Evolutionary conservation across 2,113 vertebrate species (phyloP).

Genomic region (Saguinus imperator): DNA sequence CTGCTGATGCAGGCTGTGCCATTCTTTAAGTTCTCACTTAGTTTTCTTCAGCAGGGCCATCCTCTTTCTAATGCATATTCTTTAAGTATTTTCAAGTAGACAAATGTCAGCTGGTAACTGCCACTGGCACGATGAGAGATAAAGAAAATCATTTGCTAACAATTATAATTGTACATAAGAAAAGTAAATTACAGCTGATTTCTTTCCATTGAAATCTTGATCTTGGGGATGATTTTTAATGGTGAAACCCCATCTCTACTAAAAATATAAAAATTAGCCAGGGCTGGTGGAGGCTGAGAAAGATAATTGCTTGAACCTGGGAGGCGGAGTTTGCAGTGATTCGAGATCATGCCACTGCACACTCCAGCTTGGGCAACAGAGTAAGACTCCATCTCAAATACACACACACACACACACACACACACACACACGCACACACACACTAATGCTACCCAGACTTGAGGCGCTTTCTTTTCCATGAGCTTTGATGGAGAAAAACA

Average conservation of each 20-base stretch:
- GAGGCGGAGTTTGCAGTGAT: too few relatives aligned
- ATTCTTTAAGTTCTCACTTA: background rate
- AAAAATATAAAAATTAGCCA: too few relatives aligned
- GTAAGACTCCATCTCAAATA: too few relatives aligned
- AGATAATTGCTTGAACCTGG: too few relatives aligned
- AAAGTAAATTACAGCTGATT: constrained; percentile 40
- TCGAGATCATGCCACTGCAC: too few relatives aligned
- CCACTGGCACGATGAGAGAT: background rate
- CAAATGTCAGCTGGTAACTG: background rate
- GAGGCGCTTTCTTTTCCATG: background rate
- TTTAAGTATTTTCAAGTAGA: background rate
- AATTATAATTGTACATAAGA: constrained; percentile 8
- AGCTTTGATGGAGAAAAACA: background rate
- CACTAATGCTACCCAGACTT: background rate
- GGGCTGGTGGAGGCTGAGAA: too few relatives aligned
- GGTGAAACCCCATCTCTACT: too few relatives aligned
- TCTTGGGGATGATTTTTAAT: constrained; percentile 43
- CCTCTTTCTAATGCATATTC: background rate
- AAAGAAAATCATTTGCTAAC: constrained; percentile 49
- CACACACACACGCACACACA: too few relatives aligned
- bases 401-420: too few relatives aligned
- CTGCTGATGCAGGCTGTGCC: fast-evolving
- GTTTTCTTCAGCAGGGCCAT: background rate
- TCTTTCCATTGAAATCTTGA: constrained; percentile 3
- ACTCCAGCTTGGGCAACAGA: too few relatives aligned